Base-by-base conservation (phyloP, 2,113 vertebrate species). In the Tringa solitaria region DNA sequence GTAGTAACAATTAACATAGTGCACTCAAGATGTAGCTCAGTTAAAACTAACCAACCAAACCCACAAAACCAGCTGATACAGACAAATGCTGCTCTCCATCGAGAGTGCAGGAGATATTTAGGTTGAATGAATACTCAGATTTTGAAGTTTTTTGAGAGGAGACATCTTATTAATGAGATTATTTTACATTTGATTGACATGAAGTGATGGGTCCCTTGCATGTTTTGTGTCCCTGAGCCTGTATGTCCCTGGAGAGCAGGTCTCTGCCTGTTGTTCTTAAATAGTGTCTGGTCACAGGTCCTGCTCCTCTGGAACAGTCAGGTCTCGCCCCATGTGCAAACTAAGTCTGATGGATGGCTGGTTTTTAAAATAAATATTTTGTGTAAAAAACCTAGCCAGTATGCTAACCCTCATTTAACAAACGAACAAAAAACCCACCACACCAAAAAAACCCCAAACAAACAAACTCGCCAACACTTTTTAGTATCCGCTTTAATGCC, bases 301-400 rank as follows among this genome's bases (percentile, higher is more conserved):
- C 59, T 46, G 23, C 20, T 89, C 64, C 26, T 43, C 39, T 26
- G 41, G 51, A 22, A 45, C 2, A 1, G 14, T 59, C 33, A 6
- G 13, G n/a, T 30, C 20, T 1, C 1, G 26, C n/a, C 28, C 28
- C 2, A 1, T 5, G 8, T 0, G 1, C 39, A 30, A 32, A 35
- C 30, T 4, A 22, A 35, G 24, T 18, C 64, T 48, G 30, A 13
- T 4, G 33, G 30, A 6, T 21, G 16, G 20, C 50, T 67, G 50
- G 1, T 11, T 48, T 48, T 26, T 13, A 13, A 32, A 35, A 35
- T 3, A 76, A 64, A 48, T 2, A 3, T 32, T 21, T 35, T 26
- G 27, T 30, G 35, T 45, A 33, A 26, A 39, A n/a, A 33, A 46
- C 46, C 57, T 10, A 27, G 27, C 8, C 46, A 28, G 30, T 45